These are phyloP conservation scores for Mastomys natalensis DNA, from an alignment of 2,113 vertebrate genomes.

Conservation along the genomic window DNA sequence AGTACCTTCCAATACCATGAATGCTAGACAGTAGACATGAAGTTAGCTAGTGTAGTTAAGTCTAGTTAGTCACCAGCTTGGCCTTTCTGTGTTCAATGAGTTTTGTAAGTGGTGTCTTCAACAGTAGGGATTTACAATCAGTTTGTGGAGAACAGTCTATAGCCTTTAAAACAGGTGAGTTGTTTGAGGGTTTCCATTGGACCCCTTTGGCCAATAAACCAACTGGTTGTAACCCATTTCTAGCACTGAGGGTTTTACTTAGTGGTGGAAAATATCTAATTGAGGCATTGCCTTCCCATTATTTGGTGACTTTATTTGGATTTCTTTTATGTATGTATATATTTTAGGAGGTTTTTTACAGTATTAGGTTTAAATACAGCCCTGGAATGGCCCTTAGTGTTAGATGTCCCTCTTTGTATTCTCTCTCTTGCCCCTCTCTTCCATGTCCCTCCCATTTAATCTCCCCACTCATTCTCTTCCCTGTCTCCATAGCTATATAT, in stretches of 20 bases:
- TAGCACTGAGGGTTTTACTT: not conserved
- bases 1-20: not conserved
- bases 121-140: not conserved
- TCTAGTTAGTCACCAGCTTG: not conserved
- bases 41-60: not conserved
- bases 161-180: not conserved
- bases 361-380: not conserved
- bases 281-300: not conserved
- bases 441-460: not conserved
- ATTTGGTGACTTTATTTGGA: not conserved
- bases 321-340: not conserved
- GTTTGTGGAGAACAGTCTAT: not conserved
- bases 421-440: not conserved
- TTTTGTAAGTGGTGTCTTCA: not conserved
- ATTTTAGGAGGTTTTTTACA: not conserved
- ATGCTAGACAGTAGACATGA: not conserved
- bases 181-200: not conserved
- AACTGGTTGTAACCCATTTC: not conserved
- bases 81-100: not conserved
- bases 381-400: not conserved
- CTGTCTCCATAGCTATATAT: not conserved
- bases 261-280: not conserved
- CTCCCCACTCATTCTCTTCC: not conserved
- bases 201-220: not conserved
- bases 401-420: not conserved